A percentile compares a stretch with the other conserved stretches of the same genome.
These are phyloP conservation scores for Tyrannus savana DNA, from an alignment of 2,113 vertebrate genomes.

Conservation along the genomic window DNA sequence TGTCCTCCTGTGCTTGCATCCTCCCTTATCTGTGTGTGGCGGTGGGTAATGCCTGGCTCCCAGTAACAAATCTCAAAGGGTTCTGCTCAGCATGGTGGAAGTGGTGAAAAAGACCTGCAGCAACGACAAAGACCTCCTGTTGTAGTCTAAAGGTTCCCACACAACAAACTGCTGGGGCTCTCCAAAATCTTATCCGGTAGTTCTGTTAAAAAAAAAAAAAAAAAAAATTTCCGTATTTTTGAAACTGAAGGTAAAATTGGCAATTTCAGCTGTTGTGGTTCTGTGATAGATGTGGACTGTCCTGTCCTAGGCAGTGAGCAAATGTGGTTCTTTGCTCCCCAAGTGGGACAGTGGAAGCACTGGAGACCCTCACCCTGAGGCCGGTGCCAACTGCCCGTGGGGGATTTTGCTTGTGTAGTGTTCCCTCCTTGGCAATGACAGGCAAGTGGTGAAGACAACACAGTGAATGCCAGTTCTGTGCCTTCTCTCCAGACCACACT, in stretches of 20 bases:
- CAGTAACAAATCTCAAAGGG: not conserved
- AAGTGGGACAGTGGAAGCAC: not conserved
- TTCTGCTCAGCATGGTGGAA: not conserved
- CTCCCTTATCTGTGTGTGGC: not conserved
- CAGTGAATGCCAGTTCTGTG: not conserved
- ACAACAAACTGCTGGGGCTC: not conserved
- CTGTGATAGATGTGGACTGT: rapidly evolving
- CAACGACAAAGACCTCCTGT: not conserved
- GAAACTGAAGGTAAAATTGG: not conserved
- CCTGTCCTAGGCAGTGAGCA: not conserved
- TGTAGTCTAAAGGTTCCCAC: not conserved
- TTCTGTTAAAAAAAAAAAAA: not conserved
- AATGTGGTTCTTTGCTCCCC: rapidly evolving
- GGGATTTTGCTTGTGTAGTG: not conserved
- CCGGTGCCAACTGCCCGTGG: not conserved
- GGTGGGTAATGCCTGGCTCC: not conserved
- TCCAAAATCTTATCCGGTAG: not conserved
- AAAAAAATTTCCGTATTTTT: not conserved
- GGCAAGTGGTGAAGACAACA: rapidly evolving
- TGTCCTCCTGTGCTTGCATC: not conserved
- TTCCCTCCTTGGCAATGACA: rapidly evolving
- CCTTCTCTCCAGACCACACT: not conserved
- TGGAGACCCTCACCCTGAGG: not conserved
- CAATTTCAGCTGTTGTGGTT: rapidly evolving
- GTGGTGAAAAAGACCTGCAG: not conserved